Evolutionary conservation across 2,797 vertebrate species (phyloP).

Genomic region (Cyclopterus lumpus): DNA sequence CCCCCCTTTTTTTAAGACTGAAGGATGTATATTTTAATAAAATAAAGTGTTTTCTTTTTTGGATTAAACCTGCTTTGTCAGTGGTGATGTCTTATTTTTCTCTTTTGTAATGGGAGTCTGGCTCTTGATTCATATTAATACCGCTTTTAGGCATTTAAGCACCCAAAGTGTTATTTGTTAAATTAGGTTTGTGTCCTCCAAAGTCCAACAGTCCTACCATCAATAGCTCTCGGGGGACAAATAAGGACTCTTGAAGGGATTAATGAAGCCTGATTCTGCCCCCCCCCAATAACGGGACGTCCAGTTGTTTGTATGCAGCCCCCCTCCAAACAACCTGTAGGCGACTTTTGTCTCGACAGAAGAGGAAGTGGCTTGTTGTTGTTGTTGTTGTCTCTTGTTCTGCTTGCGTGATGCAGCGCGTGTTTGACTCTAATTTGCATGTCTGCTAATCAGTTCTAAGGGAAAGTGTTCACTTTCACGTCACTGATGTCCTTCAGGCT

Average conservation of each 20-base stretch:
- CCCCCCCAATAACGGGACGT: conserved; percentile 39
- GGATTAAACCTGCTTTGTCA: conserved; percentile 2
- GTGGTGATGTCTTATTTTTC: neutral
- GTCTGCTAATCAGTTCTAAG: conserved; percentile 38
- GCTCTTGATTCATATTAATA: neutral
- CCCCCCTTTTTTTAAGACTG: conserved; percentile 10
- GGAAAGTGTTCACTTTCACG: conserved; percentile 22
- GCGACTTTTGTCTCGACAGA: neutral
- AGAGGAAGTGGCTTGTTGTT: neutral
- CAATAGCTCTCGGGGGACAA: neutral
- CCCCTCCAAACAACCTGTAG: conserved; percentile 58
- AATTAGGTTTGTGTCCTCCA: too few relatives aligned
- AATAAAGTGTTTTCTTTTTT: conserved; percentile 66
- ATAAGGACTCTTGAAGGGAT: conserved; percentile 22
- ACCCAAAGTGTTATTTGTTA: neutral
- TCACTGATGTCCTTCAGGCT: conserved; percentile 1
- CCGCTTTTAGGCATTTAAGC: neutral
- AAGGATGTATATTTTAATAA: conserved; percentile 34
- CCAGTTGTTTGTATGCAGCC: conserved; percentile 39
- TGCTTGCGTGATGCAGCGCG: neutral
- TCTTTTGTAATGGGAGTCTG: neutral
- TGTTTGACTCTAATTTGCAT: conserved; percentile 14
- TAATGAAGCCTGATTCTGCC: conserved; percentile 37
- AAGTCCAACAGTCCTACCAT: too few relatives aligned
- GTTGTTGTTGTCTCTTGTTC: neutral